Evolutionary conservation across 2,888 invertebrate species (phyloP), one percentile per base, ranked within the genome.

Genomic region (Sepioteuthis lessoniana): DNA sequence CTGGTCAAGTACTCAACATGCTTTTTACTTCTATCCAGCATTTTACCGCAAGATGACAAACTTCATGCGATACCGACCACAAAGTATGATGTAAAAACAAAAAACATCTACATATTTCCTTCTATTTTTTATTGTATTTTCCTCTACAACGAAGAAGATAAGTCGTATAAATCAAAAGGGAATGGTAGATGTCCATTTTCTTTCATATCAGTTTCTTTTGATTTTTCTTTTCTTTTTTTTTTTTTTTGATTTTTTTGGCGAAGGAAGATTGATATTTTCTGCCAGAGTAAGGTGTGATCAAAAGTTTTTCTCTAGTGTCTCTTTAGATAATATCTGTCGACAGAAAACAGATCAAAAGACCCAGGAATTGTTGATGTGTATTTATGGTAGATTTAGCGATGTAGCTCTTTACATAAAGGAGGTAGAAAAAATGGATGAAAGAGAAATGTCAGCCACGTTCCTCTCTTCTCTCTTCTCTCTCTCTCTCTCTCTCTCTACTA

Each of bases 331-430:
- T 35, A 76, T 76, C 76, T 76, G 76, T 76, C 76, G 76, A 76
- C 19, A 35, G 76, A 76, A 76, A 76, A n/a, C n/a, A 76, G 76
- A 76, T 76, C n/a, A 76, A 76, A 76, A 76, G 76, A 10, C n/a
- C 76, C 76, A 16, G 76, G 76, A 76, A 76, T 76, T 76, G 76
- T 76, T 76, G 76, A 76, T n/a, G n/a, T 35, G 76, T 76, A 76
- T 76, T 76, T 76, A 76, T 76, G n/a, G 76, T 76, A 76, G 76
- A 76, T 76, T 16, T n/a, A 76, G 76, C n/a, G 76, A 76, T 76
- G 76, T n/a, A 76, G n/a, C 76, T 76, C 76, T 76, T n/a, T 76
- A 19, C n/a, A 76, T n/a, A 76, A 76, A 76, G 76, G 76, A 76
- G 76, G n/a, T 76, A 35, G n/a, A n/a, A 76, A 76, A 76, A 76